Conservation (phyloP, 1,140 invertebrate genomes). For the Meloidogyne floridensis region DNA sequence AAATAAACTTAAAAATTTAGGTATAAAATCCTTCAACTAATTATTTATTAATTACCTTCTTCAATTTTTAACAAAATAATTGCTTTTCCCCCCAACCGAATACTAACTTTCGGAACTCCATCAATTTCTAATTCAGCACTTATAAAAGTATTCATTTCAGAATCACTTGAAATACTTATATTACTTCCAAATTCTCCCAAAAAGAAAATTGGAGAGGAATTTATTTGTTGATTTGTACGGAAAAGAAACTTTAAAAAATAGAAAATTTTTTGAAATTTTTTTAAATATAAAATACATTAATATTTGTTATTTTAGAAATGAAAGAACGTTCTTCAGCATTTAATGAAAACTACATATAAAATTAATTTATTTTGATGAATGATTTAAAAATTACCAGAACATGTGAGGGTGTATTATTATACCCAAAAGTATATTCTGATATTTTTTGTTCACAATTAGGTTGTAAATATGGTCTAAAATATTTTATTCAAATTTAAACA, state of each 20-base stretch:
- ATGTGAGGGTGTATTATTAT: constrained; percentile 17
- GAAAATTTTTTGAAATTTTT: not conserved
- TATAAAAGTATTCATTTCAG: constrained; percentile 32
- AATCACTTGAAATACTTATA: not conserved
- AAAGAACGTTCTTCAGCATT: constrained; percentile 5
- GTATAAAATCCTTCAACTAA: not conserved
- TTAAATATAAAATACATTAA: constrained; percentile 18
- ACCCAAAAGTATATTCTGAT: constrained; percentile 14
- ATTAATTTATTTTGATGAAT: constrained; percentile 7
- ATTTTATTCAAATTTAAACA: not conserved
- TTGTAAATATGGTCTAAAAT: constrained; percentile 18
- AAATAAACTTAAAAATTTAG: constrained; percentile 20
- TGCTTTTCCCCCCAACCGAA: constrained; percentile 29
- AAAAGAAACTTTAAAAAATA: constrained; percentile 29
- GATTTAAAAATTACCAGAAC: not conserved
- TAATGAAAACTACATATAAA: constrained; percentile 21
- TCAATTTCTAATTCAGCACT: constrained; percentile 6
- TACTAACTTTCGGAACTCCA: constrained; percentile 20
- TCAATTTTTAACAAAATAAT: not conserved
- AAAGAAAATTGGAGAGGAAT: constrained; percentile 27
- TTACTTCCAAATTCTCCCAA: constrained; percentile 14
- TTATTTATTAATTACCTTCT: too few species aligned
- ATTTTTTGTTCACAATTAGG: constrained; percentile 9
- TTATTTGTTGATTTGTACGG: constrained; percentile 26
- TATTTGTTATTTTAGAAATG: constrained; percentile 23